A percentile compares a stretch with the other conserved stretches of the same genome.
phyloP scores from a whole-genome alignment of 2,797 vertebrate species.

The Podarcis siculus region DNA sequence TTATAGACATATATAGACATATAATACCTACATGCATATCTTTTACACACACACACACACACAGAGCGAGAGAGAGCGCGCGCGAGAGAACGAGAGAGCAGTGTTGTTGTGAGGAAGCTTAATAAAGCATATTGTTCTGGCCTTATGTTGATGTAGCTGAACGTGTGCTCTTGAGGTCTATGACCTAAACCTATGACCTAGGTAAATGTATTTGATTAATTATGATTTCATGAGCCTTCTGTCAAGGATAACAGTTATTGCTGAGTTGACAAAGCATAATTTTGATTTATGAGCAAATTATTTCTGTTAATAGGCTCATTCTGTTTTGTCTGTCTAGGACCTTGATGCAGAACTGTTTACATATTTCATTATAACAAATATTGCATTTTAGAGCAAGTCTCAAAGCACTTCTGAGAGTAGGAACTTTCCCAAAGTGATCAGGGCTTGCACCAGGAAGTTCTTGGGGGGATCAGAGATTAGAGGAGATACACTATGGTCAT shows the following conservation, averaged over 20 bases:
- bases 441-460: background rate
- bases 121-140: background rate
- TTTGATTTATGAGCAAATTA: background rate
- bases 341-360: background rate
- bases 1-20: background rate
- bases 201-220: background rate
- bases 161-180: background rate
- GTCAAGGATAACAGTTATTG: background rate
- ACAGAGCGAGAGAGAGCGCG: no score
- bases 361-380: background rate
- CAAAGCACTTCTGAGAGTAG: background rate
- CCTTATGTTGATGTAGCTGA: background rate
- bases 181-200: background rate
- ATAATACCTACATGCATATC: background rate
- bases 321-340: background rate
- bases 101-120: background rate
- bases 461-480: background rate
- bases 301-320: constrained; percentile 12
- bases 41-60: no score
- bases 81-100: no score
- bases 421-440: background rate
- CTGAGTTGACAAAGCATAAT: background rate
- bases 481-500: fast-evolving
- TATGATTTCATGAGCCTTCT: background rate
- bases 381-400: background rate